A percentile compares a stretch with the other conserved stretches of the same genome.
These are phyloP conservation scores for Polymixis lichenea DNA, from an alignment of 2,888 invertebrate species.

Conservation along the genomic window DNA sequence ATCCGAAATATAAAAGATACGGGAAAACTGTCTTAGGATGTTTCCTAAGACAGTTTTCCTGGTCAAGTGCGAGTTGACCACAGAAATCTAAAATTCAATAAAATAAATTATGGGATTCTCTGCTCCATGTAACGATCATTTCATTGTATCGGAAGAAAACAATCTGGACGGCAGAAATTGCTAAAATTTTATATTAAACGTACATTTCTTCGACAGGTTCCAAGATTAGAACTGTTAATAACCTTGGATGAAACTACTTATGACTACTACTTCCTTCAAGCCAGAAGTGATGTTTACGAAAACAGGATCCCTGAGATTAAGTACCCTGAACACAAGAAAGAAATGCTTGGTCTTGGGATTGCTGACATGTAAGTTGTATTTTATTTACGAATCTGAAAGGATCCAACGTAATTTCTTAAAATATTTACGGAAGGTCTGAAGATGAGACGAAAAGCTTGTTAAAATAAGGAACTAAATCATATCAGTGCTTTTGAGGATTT, in stretches of 20 bases:
- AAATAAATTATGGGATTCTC: no score
- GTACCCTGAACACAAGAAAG: constrained; percentile 94
- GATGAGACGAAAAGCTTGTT: neutral
- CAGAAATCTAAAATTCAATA: no score
- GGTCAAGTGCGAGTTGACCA: neutral
- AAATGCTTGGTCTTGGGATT: constrained; percentile 95
- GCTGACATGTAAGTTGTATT: constrained; percentile 94
- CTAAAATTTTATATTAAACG: no score
- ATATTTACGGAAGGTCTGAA: neutral
- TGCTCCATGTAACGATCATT: neutral
- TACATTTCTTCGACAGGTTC: constrained; percentile 81
- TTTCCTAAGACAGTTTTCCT: neutral
- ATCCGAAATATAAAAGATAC: neutral
- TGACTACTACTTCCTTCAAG: constrained; percentile 96
- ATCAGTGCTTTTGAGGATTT: neutral
- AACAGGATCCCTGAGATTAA: constrained; percentile 95
- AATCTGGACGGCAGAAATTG: neutral
- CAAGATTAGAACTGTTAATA: constrained; percentile 91
- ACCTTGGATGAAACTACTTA: constrained; percentile 94
- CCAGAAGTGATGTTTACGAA: constrained; percentile 94
- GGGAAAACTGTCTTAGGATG: neutral
- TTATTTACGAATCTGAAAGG: neutral
- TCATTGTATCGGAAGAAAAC: neutral
- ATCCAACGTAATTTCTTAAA: neutral
- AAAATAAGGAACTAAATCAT: neutral